Percentiles rank a stretch among this genome's conserved stretches.
Conservation (phyloP, 2,113 vertebrate genomes). For the Chloropsis cyanopogon region DNA sequence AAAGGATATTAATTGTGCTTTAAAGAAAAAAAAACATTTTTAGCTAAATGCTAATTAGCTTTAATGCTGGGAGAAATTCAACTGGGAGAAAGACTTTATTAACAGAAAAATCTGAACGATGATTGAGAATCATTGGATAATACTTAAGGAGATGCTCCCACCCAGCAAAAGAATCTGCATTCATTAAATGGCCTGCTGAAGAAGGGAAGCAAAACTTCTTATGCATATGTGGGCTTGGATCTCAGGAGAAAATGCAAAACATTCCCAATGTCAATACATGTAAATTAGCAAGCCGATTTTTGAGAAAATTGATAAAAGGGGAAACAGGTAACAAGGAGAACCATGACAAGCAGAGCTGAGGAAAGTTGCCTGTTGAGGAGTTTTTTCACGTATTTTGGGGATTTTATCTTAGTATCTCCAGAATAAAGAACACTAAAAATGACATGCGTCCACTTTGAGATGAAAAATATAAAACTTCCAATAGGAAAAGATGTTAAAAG, state of each 20-base stretch:
- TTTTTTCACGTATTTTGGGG: background rate
- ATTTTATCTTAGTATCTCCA: constrained; percentile 24
- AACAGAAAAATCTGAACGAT: constrained; percentile 9
- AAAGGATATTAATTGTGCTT: background rate
- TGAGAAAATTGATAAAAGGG: background rate
- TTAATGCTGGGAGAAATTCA: constrained; percentile 37
- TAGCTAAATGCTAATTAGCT: too few species aligned
- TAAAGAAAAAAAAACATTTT: background rate
- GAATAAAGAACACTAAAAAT: background rate
- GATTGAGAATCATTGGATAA: constrained; percentile 32
- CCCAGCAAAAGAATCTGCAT: constrained; percentile 2
- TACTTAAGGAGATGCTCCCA: background rate
- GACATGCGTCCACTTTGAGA: fast-evolving
- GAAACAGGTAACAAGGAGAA: background rate
- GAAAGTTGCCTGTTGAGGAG: background rate
- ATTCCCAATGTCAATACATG: background rate
- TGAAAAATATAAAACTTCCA: background rate
- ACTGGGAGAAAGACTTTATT: background rate
- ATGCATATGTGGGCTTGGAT: background rate
- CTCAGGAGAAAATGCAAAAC: background rate
- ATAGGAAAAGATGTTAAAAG: background rate
- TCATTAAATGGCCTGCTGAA: background rate
- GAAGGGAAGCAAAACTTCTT: constrained; percentile 4
- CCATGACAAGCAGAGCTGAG: background rate
- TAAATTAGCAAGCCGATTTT: background rate